These are phyloP conservation scores for Mesorhabditis belari DNA, from an alignment of 2,888 invertebrate genomes.

Conservation along the genomic window DNA sequence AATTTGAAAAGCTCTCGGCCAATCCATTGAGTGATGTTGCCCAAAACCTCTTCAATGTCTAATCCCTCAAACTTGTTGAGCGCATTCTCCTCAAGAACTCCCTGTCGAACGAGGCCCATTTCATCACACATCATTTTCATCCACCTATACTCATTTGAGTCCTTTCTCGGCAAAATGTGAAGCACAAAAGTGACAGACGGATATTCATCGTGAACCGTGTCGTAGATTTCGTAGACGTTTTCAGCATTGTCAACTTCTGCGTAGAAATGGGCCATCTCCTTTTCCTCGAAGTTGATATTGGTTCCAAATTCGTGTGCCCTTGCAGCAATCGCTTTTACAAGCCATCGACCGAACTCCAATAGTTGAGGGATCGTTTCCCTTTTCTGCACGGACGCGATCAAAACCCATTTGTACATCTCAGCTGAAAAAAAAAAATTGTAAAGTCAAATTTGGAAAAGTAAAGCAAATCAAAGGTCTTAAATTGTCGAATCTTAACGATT, in stretches of 20 bases:
- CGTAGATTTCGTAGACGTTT: background rate
- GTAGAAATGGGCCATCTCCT: background rate
- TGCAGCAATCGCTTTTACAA: background rate
- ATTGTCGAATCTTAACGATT: too few relatives aligned
- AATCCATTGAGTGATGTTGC: background rate
- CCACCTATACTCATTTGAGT: conserved; percentile 34
- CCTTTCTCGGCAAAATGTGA: conserved; percentile 39
- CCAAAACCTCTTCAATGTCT: background rate
- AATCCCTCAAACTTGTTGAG: conserved; percentile 5
- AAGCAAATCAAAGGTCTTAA: too few relatives aligned
- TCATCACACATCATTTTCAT: background rate
- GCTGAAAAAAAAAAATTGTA: too few relatives aligned
- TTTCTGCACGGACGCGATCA: too few relatives aligned
- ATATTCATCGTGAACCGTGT: conserved; percentile 4
- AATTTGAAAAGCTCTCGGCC: background rate
- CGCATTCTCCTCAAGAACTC: conserved; percentile 42
- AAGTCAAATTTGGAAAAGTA: too few relatives aligned
- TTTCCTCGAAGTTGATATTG: background rate
- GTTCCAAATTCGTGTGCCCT: background rate
- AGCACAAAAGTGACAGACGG: conserved; percentile 38
- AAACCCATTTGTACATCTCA: too few relatives aligned
- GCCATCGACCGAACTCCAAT: background rate
- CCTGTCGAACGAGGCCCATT: conserved; percentile 42
- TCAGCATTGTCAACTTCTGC: background rate
- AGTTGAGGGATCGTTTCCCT: too few relatives aligned